Conservation (phyloP, 2,888 invertebrate species). For the Coenonympha arcania region DNA sequence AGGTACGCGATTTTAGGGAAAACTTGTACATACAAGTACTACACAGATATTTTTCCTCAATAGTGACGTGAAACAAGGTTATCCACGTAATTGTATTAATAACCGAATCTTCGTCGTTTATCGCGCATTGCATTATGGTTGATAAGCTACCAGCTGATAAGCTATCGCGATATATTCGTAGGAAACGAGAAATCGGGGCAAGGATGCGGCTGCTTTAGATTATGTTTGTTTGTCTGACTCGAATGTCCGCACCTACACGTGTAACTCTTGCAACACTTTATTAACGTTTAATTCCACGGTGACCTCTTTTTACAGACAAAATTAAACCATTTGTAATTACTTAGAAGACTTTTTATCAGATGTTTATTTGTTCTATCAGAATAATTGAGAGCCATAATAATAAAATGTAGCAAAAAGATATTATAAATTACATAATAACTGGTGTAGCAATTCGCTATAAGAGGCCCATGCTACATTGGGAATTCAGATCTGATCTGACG, state of each 20-base stretch:
- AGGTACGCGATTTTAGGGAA: not conserved
- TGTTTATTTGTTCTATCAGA: no score
- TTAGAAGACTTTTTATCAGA: no score
- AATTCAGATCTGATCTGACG: no score
- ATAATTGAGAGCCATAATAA: no score
- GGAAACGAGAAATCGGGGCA: conserved; percentile 70
- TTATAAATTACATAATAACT: no score
- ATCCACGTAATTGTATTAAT: conserved; percentile 15
- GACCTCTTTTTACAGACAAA: conserved; percentile 27
- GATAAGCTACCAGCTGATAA: conserved; percentile 65
- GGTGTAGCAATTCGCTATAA: no score
- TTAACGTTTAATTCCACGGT: conserved; percentile 30
- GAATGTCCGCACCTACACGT: conserved; percentile 44
- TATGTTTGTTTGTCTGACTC: conserved; percentile 59
- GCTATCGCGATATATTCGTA: conserved; percentile 63
- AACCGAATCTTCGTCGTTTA: conserved; percentile 30
- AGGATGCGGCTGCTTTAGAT: conserved; percentile 56
- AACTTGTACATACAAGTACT: no score
- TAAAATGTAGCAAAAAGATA: no score
- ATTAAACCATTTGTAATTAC: no score
- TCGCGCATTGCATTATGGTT: conserved; percentile 51
- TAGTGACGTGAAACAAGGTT: conserved; percentile 13
- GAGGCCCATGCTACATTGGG: no score
- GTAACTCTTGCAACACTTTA: conserved; percentile 55
- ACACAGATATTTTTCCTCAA: conserved; percentile 1